Percentiles rank a stretch among this genome's conserved stretches.
These are phyloP conservation scores for Calliopsis andreniformis DNA, from an alignment of 1,140 invertebrate genomes.

Conservation along the genomic window DNA sequence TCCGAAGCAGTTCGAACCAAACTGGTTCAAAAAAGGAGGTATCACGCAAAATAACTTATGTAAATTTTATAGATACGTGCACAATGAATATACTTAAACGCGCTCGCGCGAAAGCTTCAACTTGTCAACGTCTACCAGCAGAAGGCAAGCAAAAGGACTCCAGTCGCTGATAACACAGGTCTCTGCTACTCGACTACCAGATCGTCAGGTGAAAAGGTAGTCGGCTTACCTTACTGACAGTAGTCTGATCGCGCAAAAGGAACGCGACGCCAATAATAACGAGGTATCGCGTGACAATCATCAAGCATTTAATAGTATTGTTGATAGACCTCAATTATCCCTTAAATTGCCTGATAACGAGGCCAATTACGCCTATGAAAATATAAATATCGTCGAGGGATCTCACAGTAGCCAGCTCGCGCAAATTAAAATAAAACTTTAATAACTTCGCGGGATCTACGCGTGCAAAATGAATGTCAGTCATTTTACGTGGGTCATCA, in stretches of 20 bases:
- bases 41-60: no score
- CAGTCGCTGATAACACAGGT: conserved; percentile 30
- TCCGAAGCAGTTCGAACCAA: no score
- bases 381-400: no score
- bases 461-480: not conserved
- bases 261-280: conserved; percentile 24
- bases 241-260: not conserved
- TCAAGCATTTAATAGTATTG: conserved; percentile 15
- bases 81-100: no score
- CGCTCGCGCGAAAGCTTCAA: not conserved
- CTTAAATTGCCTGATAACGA: not conserved
- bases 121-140: not conserved
- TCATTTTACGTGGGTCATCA: not conserved
- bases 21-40: no score
- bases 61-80: no score
- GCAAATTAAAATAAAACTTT: not conserved
- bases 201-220: conserved; percentile 24
- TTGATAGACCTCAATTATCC: conserved; percentile 14
- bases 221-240: conserved; percentile 42
- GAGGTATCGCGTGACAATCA: conserved; percentile 30
- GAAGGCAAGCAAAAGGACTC: conserved; percentile 10
- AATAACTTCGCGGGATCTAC: not conserved
- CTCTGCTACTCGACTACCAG: not conserved
- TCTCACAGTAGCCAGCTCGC: not conserved
- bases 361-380: no score